Conservation (phyloP, 2,797 vertebrate species). For the Rhinophrynus dorsalis region DNA sequence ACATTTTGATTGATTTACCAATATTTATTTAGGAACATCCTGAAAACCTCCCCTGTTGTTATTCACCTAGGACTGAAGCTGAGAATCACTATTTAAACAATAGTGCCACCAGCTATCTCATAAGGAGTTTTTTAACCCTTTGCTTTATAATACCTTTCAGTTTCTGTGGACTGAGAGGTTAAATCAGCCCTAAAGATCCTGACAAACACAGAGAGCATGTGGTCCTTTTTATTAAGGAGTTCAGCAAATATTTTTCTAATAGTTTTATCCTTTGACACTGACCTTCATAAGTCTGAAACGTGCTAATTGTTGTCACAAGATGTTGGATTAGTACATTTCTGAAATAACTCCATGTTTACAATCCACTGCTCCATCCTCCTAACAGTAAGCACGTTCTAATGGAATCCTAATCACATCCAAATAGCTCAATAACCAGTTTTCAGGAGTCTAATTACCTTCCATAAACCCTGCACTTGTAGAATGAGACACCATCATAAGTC, state of each 20-base stretch:
- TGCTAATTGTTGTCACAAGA: conserved; percentile 99
- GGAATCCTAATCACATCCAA: conserved; percentile 98
- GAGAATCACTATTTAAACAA: too few species aligned
- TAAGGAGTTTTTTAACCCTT: too few species aligned
- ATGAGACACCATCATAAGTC: conserved; percentile 37
- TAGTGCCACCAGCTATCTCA: too few species aligned
- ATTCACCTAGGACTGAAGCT: too few species aligned
- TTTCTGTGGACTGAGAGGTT: too few species aligned
- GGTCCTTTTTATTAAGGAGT: too few species aligned
- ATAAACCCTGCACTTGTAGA: conserved; percentile 71
- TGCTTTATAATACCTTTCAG: too few species aligned
- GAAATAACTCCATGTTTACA: conserved; percentile 98
- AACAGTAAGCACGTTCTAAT: conserved; percentile 99
- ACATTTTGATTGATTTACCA: too few species aligned
- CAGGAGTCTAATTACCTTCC: conserved; percentile 85
- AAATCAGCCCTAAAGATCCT: too few species aligned
- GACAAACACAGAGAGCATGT: neutral
- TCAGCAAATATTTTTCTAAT: neutral
- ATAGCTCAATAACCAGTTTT: conserved; percentile 85
- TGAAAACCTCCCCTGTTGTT: too few species aligned
- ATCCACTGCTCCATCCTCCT: conserved; percentile 75
- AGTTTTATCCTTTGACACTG: conserved; percentile 75
- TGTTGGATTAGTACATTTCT: conserved; percentile 98
- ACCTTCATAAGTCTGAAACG: conserved; percentile 77
- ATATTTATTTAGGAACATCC: too few species aligned